These are phyloP conservation scores for Naso thynnoides DNA, from an alignment of 2,797 vertebrate species.

Conservation along the genomic window DNA sequence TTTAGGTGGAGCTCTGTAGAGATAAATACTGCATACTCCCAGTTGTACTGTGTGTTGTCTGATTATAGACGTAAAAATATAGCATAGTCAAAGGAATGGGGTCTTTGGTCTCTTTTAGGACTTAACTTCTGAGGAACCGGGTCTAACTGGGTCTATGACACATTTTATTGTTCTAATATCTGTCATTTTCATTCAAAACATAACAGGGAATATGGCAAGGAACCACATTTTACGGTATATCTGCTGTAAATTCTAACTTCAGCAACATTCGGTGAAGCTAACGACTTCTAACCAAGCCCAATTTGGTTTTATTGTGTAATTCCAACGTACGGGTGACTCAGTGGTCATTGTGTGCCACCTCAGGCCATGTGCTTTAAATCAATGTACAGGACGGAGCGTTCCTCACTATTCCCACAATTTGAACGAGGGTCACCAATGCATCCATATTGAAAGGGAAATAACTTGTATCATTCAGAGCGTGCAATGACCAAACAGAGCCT, in stretches of 20 bases:
- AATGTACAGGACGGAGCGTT: neutral
- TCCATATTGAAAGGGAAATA: neutral
- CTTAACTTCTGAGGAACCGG: neutral
- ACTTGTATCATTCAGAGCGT: slow-evolving; percentile 16
- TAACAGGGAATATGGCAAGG: neutral
- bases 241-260: neutral
- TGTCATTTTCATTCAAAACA: neutral
- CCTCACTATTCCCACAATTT: neutral
- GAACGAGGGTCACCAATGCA: neutral
- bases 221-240: neutral
- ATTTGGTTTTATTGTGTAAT: neutral
- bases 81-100: neutral
- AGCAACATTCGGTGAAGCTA: too few relatives aligned
- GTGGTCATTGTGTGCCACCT: neutral
- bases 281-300: neutral
- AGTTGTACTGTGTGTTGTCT: neutral
- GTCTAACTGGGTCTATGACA: neutral
- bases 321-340: neutral
- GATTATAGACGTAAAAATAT: neutral
- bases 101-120: neutral
- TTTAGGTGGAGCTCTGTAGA: neutral
- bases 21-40: neutral
- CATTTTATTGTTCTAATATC: neutral
- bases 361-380: neutral
- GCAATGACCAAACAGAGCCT: slow-evolving; percentile 19